Base-by-base conservation (phyloP, 2,113 vertebrate genomes). In the Rousettus leschenaultii region DNA sequence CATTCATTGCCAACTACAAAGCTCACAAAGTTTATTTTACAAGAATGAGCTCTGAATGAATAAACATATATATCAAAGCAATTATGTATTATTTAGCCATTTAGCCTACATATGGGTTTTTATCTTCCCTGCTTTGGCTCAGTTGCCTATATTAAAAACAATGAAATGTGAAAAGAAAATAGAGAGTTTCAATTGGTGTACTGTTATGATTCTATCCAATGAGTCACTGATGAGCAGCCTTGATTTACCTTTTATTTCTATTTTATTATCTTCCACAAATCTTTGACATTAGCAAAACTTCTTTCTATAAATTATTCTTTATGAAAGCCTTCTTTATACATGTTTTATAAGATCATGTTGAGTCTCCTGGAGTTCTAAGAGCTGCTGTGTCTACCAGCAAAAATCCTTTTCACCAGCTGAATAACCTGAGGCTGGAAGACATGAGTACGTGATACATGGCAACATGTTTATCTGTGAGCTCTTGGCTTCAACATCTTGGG, bases 31-130 rank as follows among this genome's bases (percentile, higher is more conserved):
- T 70, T 96, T 85, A 92, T 63, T 93, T 93, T 77, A 83, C 40
- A 59, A 97, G 94, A 97, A 90, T 53, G 86, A 75, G 45, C 55
- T 94, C 55, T 94, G 61, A 95, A 68, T 77, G 78, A 96, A 74
- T 74, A 10, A 21, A 35, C 43, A 30, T 48, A 38, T 14, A 13
- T 55, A 80, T 71, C 73, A 96, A 93, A 93, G 57, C 80, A 95
- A 55, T 63, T 55, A 38, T 33, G 18, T 55, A 28, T 78, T 94
- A 70, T 65, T 95, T 85, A 92, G 45, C 10, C 51, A 87, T 19
- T 71, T 63, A 71, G n/a, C 10, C 40, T 13, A 66, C 3, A 13
- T 74, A 24, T 59, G 22, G 24, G 75, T 86, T 71, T 84, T 75
- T 53, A 65, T n/a, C 10, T 66, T 91, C 18, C 16, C 33, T 86